Base-by-base conservation (phyloP, 2,888 invertebrate species). In the Lasioglossum figueresi region DNA sequence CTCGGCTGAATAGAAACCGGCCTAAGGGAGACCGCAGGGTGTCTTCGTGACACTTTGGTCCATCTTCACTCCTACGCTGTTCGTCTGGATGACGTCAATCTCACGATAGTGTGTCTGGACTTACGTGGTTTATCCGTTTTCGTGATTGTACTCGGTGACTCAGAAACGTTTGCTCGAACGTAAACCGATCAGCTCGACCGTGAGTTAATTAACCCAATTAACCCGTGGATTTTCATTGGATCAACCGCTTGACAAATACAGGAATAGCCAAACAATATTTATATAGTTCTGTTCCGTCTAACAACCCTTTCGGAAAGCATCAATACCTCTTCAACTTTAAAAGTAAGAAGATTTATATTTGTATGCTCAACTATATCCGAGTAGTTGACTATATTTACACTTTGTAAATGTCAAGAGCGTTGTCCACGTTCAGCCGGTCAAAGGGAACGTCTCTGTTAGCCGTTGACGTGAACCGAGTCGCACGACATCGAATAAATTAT, bases 11-110 rank as follows among this genome's bases (percentile, higher is more conserved):
- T 83, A 78, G 80, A 73, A 76, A 78, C 14, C 72, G n/a, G 59
- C 27, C 70, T 48, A 56, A 72, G 79, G 70, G 74, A 79, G 71
- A 75, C 66, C 31, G 27, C 34, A 63, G 88, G 77, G 80, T 83
- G 78, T 37, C 80, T 37, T 45, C 43, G 68, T 43, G 79, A 80
- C 77, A 76, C 66, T 19, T 27, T 16, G 48, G 74, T 23, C 73
- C 77, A 43, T 87, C 75, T 31, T 74, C 63, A 40, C 84, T 84
- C 89, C 88, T 80, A 89, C 88, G 88, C 76, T 37, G 83, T 63
- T 73, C 70, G 40, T 59, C 83, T 72, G 84, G 66, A 43, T 90
- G 89, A 90, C 89, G 89, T 90, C 90, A 90, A 84, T 78, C 84
- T 71, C 73, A 27, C 70, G 85, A 27, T 27, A 31, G 34, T 16